A percentile compares a stretch with the other conserved stretches of the same genome.
Conservation (phyloP, 1,140 invertebrate species). For the Muscidifurax raptorellus region DNA sequence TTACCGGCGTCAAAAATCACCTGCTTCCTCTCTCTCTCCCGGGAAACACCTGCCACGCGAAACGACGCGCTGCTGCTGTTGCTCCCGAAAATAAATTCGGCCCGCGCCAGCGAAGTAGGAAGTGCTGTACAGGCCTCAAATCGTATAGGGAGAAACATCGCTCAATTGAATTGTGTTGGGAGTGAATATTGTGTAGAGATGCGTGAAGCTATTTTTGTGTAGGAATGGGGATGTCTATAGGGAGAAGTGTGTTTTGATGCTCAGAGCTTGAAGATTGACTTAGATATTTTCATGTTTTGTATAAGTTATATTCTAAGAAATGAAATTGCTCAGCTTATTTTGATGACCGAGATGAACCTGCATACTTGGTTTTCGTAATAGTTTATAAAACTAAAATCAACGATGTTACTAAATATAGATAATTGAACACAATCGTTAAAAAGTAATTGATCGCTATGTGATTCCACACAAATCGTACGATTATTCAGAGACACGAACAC, state of each 20-base stretch:
- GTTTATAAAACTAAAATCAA: no score
- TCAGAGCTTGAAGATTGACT: neutral
- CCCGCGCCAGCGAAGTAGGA: neutral
- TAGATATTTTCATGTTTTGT: neutral
- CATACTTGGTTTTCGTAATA: no score
- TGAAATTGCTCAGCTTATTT: no score
- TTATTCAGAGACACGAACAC: no score
- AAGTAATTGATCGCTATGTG: no score
- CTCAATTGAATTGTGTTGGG: neutral
- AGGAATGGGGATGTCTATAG: neutral
- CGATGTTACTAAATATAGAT: no score
- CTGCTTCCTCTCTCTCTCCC: constrained; percentile 30
- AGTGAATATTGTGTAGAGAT: neutral
- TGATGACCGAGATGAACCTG: no score
- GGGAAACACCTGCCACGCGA: constrained; percentile 21
- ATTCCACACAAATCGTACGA: no score
- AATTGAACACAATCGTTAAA: no score
- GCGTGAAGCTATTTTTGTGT: neutral
- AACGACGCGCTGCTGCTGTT: neutral
- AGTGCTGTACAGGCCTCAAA: neutral
- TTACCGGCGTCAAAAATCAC: constrained; percentile 26
- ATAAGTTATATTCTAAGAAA: no score
- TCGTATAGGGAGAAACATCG: neutral
- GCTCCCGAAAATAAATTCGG: constrained; percentile 27
- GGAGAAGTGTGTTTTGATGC: no score